phyloP scores from a whole-genome alignment of 2,113 vertebrate genomes.

The Ia io region DNA sequence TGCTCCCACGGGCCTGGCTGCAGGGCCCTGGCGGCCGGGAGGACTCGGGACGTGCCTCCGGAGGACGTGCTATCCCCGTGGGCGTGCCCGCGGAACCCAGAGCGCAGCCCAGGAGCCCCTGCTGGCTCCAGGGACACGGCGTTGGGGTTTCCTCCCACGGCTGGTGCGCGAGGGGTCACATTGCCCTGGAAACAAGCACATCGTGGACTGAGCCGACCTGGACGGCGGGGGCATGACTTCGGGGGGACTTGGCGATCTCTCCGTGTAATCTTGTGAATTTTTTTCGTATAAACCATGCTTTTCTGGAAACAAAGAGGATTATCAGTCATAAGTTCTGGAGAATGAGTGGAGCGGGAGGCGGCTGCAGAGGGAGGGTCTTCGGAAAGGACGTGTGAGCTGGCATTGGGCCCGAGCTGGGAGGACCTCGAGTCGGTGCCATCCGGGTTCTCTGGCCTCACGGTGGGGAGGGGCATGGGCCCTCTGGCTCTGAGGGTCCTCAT shows the following conservation, averaged over 20 bases:
- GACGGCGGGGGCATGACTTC: background rate
- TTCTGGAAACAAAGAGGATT: constrained; percentile 77
- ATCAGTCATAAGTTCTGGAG: constrained; percentile 74
- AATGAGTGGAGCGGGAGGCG: constrained; percentile 41
- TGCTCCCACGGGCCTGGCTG: constrained; percentile 47
- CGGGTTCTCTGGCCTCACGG: background rate
- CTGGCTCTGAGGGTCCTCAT: background rate
- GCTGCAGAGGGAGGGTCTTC: constrained; percentile 11
- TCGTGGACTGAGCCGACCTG: constrained; percentile 12
- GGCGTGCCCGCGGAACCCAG: background rate
- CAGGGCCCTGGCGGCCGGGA: background rate
- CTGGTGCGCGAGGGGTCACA: background rate
- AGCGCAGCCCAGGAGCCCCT: background rate
- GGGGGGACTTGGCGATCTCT: constrained; percentile 51
- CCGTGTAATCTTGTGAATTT: constrained; percentile 55
- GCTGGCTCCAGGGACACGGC: background rate
- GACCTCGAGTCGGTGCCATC: background rate
- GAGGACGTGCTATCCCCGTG: background rate
- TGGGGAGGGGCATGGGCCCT: background rate
- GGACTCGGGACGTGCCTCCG: background rate
- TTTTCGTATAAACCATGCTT: constrained; percentile 32
- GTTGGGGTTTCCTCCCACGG: background rate
- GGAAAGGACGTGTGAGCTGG: constrained; percentile 15
- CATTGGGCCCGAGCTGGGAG: background rate
- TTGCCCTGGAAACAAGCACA: background rate